phyloP scores from a whole-genome alignment of 2,888 invertebrate genomes.

The Cheilosia urbana region DNA sequence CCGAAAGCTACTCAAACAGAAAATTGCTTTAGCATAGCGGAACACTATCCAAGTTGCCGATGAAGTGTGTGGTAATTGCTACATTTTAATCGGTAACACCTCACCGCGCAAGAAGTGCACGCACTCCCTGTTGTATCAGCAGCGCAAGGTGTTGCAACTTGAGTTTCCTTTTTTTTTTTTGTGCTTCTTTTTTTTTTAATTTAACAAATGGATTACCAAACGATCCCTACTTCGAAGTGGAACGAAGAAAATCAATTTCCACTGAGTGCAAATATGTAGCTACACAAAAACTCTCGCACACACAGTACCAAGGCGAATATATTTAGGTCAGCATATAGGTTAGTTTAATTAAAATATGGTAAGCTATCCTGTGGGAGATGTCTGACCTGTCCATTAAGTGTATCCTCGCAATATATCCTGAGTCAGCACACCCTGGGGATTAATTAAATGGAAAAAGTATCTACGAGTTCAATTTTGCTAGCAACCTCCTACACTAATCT shows the following conservation, averaged over 20 bases:
- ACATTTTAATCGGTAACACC: slow-evolving; percentile 67
- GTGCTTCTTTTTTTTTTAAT: slow-evolving; percentile 49
- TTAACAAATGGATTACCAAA: slow-evolving; percentile 73
- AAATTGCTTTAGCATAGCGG: slow-evolving; percentile 59
- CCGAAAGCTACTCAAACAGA: slow-evolving; percentile 66
- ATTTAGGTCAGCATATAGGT: slow-evolving; percentile 56
- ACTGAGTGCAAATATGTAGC: slow-evolving; percentile 49
- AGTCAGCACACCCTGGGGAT: slow-evolving; percentile 14
- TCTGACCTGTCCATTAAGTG: slow-evolving; percentile 23
- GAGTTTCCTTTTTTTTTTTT: slow-evolving; percentile 7
- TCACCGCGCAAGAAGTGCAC: slow-evolving; percentile 58
- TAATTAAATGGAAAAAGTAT: slow-evolving; percentile 43
- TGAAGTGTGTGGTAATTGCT: slow-evolving; percentile 47
- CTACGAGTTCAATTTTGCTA: slow-evolving; percentile 38
- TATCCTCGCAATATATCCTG: not conserved
- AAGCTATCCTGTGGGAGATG: slow-evolving; percentile 28
- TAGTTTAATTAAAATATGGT: slow-evolving; percentile 62
- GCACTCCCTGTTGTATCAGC: slow-evolving; percentile 27
- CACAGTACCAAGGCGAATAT: not conserved
- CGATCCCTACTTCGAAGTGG: slow-evolving; percentile 26
- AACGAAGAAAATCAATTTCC: slow-evolving; percentile 67
- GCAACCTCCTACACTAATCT: slow-evolving; percentile 39
- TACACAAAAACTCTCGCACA: not conserved
- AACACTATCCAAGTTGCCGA: slow-evolving; percentile 22
- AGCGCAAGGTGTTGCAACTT: slow-evolving; percentile 42